phyloP scores from a whole-genome alignment of 2,113 vertebrate species.

The Hydrochoerus hydrochaeris region DNA sequence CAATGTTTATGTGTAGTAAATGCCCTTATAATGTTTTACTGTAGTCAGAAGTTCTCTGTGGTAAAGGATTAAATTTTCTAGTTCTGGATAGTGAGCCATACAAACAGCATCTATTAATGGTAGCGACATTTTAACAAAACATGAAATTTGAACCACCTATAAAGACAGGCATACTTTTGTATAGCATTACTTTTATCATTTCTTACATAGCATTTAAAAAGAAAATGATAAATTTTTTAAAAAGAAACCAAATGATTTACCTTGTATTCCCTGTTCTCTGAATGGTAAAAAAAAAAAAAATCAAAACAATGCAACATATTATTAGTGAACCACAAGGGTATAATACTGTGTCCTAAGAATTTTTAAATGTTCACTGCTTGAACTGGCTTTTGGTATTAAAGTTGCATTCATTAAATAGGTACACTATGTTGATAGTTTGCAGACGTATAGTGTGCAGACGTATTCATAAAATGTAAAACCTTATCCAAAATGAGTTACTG shows the following conservation, averaged over 20 bases:
- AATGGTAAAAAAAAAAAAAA: conserved; percentile 68
- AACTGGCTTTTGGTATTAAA: conserved; percentile 62
- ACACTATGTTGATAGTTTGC: conserved; percentile 64
- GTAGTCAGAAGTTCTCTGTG: conserved; percentile 2
- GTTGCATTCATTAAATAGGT: conserved; percentile 72
- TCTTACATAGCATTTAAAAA: conserved; percentile 42
- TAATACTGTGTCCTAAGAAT: conserved; percentile 61
- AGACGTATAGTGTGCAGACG: conserved; percentile 75
- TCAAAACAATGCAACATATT: neutral
- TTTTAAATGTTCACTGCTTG: conserved; percentile 60
- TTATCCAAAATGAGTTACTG: conserved; percentile 63
- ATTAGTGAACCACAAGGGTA: conserved; percentile 23
- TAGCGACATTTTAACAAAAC: conserved; percentile 39
- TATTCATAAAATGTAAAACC: conserved; percentile 72
- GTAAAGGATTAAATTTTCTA: neutral
- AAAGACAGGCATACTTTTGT: conserved; percentile 39
- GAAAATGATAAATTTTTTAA: conserved; percentile 36
- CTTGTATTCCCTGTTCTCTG: neutral
- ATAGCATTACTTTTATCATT: neutral
- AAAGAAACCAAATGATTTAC: conserved; percentile 47
- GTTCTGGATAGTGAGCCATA: neutral
- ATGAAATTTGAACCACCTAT: conserved; percentile 13
- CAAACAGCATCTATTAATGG: conserved; percentile 49
- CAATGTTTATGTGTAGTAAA: conserved; percentile 30
- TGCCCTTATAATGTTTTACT: neutral